Base-by-base conservation (phyloP, 2,113 vertebrate genomes). In the Anolis sagrei region DNA sequence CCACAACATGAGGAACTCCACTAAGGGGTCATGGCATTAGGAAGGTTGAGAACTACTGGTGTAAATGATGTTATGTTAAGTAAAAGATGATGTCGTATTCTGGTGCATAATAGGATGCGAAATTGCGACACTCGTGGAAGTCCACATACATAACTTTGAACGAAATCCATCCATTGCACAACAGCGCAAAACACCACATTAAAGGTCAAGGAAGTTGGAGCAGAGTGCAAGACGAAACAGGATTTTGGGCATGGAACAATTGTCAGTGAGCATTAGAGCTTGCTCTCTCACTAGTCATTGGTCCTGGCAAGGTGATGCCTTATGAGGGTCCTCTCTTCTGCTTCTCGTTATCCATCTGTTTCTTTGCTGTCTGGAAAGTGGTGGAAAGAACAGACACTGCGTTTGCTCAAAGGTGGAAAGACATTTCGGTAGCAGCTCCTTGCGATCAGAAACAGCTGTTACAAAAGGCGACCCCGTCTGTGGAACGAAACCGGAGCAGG, bases 201-300 rank as follows among this genome's bases (percentile, higher is more conserved):
- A 58, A 4, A 58, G 3, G 11, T 16, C 54, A 18, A 13, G 54
- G 54, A 58, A 58, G 13, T 1, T 58, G 54, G 14, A 18, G 13
- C 4, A 3, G 54, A 18, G 54, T 16, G 54, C 54, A 58, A 58
- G 3, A 58, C 13, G 14, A 58, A 44, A 16, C 54, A 58, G 54
- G 54, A 58, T 58, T 18, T 18, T 58, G 54, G 16, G 1, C 13
- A 3, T 58, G 54, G 54, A 58, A 16, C 54, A 13, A 14, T 84
- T 84, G 91, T 87, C 90, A 25, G 70, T 49, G 4, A 23, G 0
- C 72, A 6, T 87, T 62, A 87, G 44, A 61, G 34, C 1, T 2
- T 34, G 85, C 76, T 27, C 79, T 74, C 86, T 66, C 87, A 51
- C 39, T 44, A 44, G 76, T 73, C 68, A 82, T 29, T 83, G 29